Conservation (phyloP, 2,888 invertebrate species). For the Vannuccia rotundouncinata region DNA sequence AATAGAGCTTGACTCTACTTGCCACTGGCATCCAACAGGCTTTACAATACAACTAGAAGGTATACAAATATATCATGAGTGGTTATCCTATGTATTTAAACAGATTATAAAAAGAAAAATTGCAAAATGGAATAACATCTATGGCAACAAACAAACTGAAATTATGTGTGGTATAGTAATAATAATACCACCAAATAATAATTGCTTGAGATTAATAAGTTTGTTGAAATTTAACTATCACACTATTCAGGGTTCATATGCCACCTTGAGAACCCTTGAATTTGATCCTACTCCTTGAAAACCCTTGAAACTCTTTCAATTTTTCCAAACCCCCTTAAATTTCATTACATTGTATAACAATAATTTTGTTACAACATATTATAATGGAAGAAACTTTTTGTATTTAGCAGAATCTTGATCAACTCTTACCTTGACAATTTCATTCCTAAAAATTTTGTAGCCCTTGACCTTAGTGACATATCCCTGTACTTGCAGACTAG, state of each 20-base stretch:
- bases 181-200: too few species aligned
- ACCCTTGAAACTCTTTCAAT: conserved; percentile 19
- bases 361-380: neutral
- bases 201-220: too few species aligned
- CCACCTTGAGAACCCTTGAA: conserved; percentile 14
- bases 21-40: too few species aligned
- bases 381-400: neutral
- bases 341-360: conserved; percentile 17
- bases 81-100: too few species aligned
- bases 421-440: neutral
- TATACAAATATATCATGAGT: too few species aligned
- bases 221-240: too few species aligned
- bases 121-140: too few species aligned
- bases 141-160: too few species aligned
- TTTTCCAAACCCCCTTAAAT: conserved; percentile 13
- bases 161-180: too few species aligned
- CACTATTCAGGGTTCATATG: neutral
- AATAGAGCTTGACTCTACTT: too few species aligned
- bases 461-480: neutral
- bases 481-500: neutral
- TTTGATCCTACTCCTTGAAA: conserved; percentile 19
- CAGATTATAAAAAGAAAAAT: too few species aligned
- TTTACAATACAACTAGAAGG: too few species aligned
- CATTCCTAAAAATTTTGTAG: neutral
- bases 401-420: neutral